These are phyloP conservation scores for Paramisgurnus dabryanus DNA, from an alignment of 2,113 vertebrate species.

Conservation along the genomic window DNA sequence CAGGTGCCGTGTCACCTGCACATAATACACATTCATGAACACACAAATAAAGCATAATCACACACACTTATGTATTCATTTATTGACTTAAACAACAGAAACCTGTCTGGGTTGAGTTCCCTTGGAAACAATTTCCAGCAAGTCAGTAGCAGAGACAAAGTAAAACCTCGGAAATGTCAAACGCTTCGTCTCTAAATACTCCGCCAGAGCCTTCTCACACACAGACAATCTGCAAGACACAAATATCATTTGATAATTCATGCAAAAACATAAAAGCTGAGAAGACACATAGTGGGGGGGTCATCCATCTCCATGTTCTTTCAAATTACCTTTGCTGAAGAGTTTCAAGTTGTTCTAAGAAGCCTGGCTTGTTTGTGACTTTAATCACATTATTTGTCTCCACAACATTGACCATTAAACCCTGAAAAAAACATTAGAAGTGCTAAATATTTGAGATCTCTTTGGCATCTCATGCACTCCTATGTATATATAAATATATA, in stretches of 20 bases:
- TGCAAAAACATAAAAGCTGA: no score
- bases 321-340: constrained; percentile 69
- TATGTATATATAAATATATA: no score
- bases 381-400: constrained; percentile 73
- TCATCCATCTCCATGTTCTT: no score
- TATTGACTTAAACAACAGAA: not conserved
- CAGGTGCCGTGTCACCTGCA: constrained; percentile 75
- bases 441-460: not conserved
- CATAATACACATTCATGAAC: constrained; percentile 15
- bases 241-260: not conserved
- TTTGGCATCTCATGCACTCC: no score
- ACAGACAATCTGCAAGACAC: constrained; percentile 64
- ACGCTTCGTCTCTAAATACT: constrained; percentile 74
- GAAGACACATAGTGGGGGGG: no score
- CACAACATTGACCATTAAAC: constrained; percentile 68
- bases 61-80: not conserved
- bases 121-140: constrained; percentile 79
- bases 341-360: constrained; percentile 73
- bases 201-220: constrained; percentile 75
- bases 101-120: constrained; percentile 75
- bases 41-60: not conserved
- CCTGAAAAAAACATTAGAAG: constrained; percentile 53
- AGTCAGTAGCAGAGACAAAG: constrained; percentile 75
- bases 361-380: constrained; percentile 72
- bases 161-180: constrained; percentile 73